Evolutionary conservation across 1,140 invertebrate species (phyloP).

Genomic region (Pogonognathellus flavescens): DNA sequence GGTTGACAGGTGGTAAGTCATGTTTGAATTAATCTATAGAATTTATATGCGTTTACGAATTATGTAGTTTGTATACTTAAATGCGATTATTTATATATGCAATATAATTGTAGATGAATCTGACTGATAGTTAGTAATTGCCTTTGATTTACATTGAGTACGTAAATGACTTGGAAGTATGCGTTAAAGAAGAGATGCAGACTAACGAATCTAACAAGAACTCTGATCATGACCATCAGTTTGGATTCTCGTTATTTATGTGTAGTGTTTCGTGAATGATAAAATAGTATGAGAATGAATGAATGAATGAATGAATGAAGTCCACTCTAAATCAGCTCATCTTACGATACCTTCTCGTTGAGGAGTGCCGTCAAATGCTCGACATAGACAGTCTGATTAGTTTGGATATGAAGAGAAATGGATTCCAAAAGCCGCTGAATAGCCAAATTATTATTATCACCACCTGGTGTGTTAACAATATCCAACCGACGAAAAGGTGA

Average conservation of each 20-base stretch:
- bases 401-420: slow-evolving; percentile 29
- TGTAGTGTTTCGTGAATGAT: background rate
- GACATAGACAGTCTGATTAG: slow-evolving; percentile 48
- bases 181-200: background rate
- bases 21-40: too few relatives aligned
- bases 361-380: slow-evolving; percentile 42
- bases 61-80: too few relatives aligned
- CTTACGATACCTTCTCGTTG: slow-evolving; percentile 48
- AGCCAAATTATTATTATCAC: slow-evolving; percentile 50
- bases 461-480: slow-evolving; percentile 48
- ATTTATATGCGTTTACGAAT: too few relatives aligned
- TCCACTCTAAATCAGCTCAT: slow-evolving; percentile 44
- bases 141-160: background rate
- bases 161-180: background rate
- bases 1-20: too few relatives aligned
- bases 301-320: slow-evolving; percentile 29
- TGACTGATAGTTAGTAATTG: background rate
- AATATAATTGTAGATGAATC: too few relatives aligned
- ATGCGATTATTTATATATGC: too few relatives aligned
- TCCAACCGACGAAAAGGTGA: slow-evolving; percentile 41
- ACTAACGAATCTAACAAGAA: background rate
- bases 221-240: background rate
- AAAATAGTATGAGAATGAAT: background rate
- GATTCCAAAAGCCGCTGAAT: slow-evolving; percentile 40
- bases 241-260: background rate